phyloP scores from a whole-genome alignment of 2,797 vertebrate species.

The Myripristis murdjan region DNA sequence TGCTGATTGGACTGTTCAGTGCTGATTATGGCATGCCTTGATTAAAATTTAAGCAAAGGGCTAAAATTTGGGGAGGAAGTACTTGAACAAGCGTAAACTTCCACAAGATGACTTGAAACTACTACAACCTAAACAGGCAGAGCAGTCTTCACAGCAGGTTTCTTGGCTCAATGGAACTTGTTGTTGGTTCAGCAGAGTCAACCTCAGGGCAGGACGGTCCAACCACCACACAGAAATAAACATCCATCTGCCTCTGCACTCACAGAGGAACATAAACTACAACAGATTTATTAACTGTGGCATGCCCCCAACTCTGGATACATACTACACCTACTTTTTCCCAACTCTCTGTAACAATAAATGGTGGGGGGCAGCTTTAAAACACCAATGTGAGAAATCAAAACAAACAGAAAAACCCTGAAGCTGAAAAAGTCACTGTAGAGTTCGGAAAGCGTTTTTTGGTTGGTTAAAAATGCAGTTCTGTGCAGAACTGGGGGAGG shows the following conservation, averaged over 20 bases:
- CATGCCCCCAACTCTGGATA: slow-evolving; percentile 59
- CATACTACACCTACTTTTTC: slow-evolving; percentile 21
- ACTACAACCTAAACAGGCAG: too few relatives aligned
- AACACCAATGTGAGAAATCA: slow-evolving; percentile 41
- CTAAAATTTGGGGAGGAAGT: not conserved
- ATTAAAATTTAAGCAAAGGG: not conserved
- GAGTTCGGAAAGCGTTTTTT: slow-evolving; percentile 48
- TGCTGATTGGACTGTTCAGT: not conserved
- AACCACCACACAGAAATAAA: slow-evolving; percentile 51
- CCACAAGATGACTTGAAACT: too few relatives aligned
- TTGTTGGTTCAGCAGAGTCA: slow-evolving; percentile 65
- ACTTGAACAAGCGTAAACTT: not conserved
- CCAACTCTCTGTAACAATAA: slow-evolving; percentile 24
- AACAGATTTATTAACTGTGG: slow-evolving; percentile 36
- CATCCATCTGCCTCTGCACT: slow-evolving; percentile 41
- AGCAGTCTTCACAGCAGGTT: too few relatives aligned
- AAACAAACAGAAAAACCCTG: slow-evolving; percentile 34
- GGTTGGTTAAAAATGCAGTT: slow-evolving; percentile 77
- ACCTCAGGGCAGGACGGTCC: slow-evolving; percentile 32
- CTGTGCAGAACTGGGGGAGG: slow-evolving; percentile 46
- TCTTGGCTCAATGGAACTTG: not conserved
- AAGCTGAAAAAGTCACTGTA: slow-evolving; percentile 24
- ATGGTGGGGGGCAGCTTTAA: not conserved
- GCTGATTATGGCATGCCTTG: not conserved
- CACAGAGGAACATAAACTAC: slow-evolving; percentile 46